Evolutionary conservation across 2,113 vertebrate genomes (phyloP).

Genomic region (Ctenodactylus gundi): DNA sequence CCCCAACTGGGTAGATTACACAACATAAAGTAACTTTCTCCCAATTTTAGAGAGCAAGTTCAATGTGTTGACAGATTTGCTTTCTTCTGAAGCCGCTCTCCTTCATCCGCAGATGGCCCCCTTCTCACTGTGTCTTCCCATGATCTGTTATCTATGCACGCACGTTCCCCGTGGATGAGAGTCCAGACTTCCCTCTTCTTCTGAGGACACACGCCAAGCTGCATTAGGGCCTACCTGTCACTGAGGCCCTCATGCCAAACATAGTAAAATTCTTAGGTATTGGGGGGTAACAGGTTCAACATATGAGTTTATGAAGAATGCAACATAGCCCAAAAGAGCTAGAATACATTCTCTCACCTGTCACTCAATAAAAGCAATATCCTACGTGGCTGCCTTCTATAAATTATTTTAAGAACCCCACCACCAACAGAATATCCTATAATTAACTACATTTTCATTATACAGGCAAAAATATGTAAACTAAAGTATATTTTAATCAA

Average conservation of each 20-base stretch:
- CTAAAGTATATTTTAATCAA: conserved; percentile 10
- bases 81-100: neutral
- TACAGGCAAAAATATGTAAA: neutral
- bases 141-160: neutral
- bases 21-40: neutral
- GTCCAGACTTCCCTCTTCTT: neutral
- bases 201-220: neutral
- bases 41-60: neutral
- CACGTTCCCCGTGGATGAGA: rapidly evolving
- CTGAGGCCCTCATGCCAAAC: neutral
- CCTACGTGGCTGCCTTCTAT: neutral
- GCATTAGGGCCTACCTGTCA: neutral
- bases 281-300: neutral
- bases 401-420: conserved; percentile 4
- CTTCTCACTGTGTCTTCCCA: neutral
- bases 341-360: neutral
- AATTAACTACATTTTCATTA: neutral
- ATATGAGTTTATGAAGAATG: neutral
- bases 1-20: neutral
- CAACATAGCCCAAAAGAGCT: neutral
- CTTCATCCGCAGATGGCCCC: neutral
- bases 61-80: neutral
- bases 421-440: neutral
- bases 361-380: neutral
- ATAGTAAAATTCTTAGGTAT: neutral